phyloP scores from a whole-genome alignment of 2,797 vertebrate genomes.

The Xenentodon cancila region DNA sequence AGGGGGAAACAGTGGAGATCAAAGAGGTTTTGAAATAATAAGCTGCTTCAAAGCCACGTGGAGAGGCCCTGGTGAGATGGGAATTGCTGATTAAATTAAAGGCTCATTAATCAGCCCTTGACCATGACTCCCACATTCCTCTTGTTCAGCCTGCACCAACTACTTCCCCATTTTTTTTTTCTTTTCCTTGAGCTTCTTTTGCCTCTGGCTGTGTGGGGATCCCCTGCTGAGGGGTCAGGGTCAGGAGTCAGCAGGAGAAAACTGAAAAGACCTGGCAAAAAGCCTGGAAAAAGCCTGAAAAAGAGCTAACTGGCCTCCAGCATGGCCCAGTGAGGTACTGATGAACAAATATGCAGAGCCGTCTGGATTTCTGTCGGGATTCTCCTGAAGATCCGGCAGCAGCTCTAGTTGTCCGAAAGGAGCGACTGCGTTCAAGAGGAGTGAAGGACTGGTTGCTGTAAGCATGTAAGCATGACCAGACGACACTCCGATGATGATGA shows the following conservation, averaged over 20 bases:
- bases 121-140: constrained; percentile 81
- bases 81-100: constrained; percentile 95
- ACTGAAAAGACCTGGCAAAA: constrained; percentile 5
- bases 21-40: constrained; percentile 91
- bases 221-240: constrained; percentile 61
- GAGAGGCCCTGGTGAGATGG: constrained; percentile 82
- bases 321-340: no score
- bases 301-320: constrained; percentile 50
- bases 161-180: constrained; percentile 18
- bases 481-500: constrained; percentile 66
- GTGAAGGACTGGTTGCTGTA: constrained; percentile 44
- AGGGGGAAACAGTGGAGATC: constrained; percentile 80
- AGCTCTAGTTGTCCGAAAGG: no score
- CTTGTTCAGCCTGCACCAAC: constrained; percentile 81
- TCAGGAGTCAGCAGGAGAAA: constrained; percentile 55
- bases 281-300: constrained; percentile 59
- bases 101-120: constrained; percentile 91
- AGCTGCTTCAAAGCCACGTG: constrained; percentile 88
- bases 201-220: constrained; percentile 46
- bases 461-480: no score
- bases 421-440: constrained; percentile 34
- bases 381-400: constrained; percentile 50
- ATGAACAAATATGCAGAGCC: no score
- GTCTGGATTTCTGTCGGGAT: no score
- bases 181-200: constrained; percentile 1